Evolutionary conservation across 2,888 invertebrate genomes (phyloP), one percentile per base, ranked within the genome.

Genomic region (Hemithea aestivaria): DNA sequence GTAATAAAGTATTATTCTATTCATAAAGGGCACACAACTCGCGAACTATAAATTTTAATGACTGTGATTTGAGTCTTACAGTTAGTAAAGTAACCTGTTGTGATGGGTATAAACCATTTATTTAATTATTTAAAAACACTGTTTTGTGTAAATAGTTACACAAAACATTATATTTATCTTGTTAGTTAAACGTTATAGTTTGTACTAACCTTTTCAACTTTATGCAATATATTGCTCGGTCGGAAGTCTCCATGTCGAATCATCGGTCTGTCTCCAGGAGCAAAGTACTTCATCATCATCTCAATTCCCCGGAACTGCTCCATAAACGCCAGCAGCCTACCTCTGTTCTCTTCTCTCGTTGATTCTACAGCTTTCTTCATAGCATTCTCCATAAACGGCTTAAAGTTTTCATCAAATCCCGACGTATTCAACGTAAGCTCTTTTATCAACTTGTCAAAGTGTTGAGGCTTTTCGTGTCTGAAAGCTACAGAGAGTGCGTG

Each of bases 171-270:
- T n/a, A n/a, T n/a, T n/a, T n/a, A n/a, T n/a, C n/a, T n/a, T n/a
- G n/a, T n/a, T n/a, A n/a, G n/a, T n/a, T n/a, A n/a, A 16, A 16
- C 16, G 16, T 4, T 16, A 16, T 16, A 4, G 5, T 2, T 2
- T 16, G 5, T 16, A 10, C 48, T 47, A 21, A 58, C 57, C 25
- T 52, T 38, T 16, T 45, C 30, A 0, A 30, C n/a, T 43, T 40
- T 55, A 20, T 62, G 58, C 60, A 63, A 53, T 10, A 66, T 28
- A 20, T 66, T 66, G 36, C 57, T 62, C 3, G 54, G 54, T 11
- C 57, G 46, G 28, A 32, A 64, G 42, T 66, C 66, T 1, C 55
- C 53, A 9, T 49, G 48, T 7, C 16, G 11, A n/a, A 49, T 22
- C 7, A 45, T 35, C 8, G 24, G 6, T 22, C 8, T 9, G 1